Conservation (phyloP, 2,888 invertebrate genomes). For the Notodonta dromedarius region DNA sequence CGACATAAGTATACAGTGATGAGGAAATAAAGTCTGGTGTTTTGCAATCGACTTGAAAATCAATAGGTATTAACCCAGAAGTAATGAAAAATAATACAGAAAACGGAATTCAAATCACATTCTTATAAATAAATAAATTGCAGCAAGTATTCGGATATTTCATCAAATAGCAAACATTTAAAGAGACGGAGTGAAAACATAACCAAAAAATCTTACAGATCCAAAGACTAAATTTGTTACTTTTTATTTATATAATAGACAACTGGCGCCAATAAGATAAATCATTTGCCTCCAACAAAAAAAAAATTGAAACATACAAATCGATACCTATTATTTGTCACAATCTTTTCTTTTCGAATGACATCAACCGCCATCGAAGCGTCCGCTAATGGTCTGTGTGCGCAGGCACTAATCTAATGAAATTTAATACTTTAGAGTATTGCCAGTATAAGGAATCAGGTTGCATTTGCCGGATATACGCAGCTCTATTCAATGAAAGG, state of each 20-base stretch:
- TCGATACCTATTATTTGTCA: not conserved
- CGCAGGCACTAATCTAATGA: not conserved
- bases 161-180: too few species aligned
- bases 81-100: too few species aligned
- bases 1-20: slow-evolving; percentile 15
- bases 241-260: too few species aligned
- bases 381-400: not conserved
- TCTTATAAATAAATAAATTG: not conserved
- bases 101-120: too few species aligned
- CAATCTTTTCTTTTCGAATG: not conserved
- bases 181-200: too few species aligned
- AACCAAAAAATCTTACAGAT: too few species aligned
- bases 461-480: not conserved
- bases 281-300: not conserved
- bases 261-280: too few species aligned
- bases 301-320: not conserved
- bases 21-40: not conserved
- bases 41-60: not conserved
- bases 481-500: too few species aligned
- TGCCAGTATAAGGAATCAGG: not conserved
- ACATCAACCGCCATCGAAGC: not conserved
- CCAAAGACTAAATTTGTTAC: too few species aligned
- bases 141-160: too few species aligned
- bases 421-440: slow-evolving; percentile 2
- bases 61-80: too few species aligned